Base-by-base conservation (phyloP, 2,888 invertebrate genomes). In the Tetropium fuscum region DNA sequence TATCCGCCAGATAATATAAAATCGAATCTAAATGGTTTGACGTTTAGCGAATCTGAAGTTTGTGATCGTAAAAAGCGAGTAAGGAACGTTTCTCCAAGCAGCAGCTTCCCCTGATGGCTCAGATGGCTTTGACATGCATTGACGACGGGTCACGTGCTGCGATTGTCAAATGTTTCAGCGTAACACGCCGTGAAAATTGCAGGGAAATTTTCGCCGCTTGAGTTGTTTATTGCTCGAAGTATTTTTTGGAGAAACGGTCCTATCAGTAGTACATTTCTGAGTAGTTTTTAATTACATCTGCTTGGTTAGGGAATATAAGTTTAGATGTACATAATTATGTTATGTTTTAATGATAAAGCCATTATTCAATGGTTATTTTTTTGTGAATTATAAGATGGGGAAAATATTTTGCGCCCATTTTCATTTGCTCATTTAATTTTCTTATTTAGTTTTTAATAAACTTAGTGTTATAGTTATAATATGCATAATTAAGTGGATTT, bases 111-210 rank as follows among this genome's bases (percentile, higher is more conserved):
- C 15, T 16, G 27, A 15, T 47, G 34, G 27, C 47, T 30, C 55
- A 55, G 55, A 47, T 55, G 55, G 55, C 55, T 32, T 7, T 55
- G 55, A 55, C 55, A 43, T 48, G 47, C 51, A 40, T 27, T 27
- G 51, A 40, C 55, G 41, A 55, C 45, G 18, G 55, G 55, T 55
- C 55, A 55, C 55, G 55, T 55, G 40, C 41, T 7, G 22, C 13
- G 45, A 55, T 47, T 47, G 55, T 55, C 47, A 55, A 47, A 55
- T 47, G 51, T 51, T 51, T 27, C 40, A 40, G 27, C 38, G 51
- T 40, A 40, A 40, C 51, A 51, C 40, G 51, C 40, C 40, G 51
- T 18, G 51, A 40, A 51, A 40, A 51, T 51, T 25, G 51, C 38
- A 27, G 16, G 51, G 27, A 27, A 40, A 51, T 40, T 49, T 49